Conservation (phyloP, 1,140 invertebrate genomes). For the Heliothis virescens region DNA sequence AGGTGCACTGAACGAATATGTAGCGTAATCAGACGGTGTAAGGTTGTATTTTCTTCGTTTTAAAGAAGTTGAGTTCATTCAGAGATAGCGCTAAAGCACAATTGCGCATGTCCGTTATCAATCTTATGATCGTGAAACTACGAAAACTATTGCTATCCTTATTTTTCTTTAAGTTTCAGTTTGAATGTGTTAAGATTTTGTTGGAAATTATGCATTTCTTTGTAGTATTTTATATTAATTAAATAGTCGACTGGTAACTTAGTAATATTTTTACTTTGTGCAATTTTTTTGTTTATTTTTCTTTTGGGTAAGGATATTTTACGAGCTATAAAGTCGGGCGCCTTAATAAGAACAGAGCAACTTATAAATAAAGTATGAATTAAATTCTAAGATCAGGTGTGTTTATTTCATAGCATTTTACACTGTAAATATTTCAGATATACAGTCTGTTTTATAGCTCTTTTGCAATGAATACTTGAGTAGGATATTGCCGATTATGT, state of each 20-base stretch:
- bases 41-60: constrained; percentile 61
- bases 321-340: constrained; percentile 53
- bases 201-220: constrained; percentile 27
- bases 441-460: constrained; percentile 8
- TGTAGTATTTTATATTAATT: constrained; percentile 38
- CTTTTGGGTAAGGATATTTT: constrained; percentile 44
- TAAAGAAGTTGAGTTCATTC: constrained; percentile 60
- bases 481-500: neutral
- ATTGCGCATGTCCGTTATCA: constrained; percentile 80
- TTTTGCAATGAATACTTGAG: constrained; percentile 7
- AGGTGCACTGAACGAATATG: constrained; percentile 49
- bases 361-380: constrained; percentile 54
- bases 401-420: constrained; percentile 38
- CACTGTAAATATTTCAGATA: neutral
- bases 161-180: constrained; percentile 73
- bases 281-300: constrained; percentile 47
- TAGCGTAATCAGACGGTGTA: constrained; percentile 53
- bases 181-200: constrained; percentile 59
- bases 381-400: constrained; percentile 45
- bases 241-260: constrained; percentile 48
- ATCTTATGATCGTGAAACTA: constrained; percentile 72
- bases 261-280: constrained; percentile 23
- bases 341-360: constrained; percentile 46
- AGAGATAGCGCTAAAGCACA: constrained; percentile 58
- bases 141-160: constrained; percentile 80